Base-by-base conservation (phyloP, 1,140 invertebrate species). In the Araneus ventricosus region DNA sequence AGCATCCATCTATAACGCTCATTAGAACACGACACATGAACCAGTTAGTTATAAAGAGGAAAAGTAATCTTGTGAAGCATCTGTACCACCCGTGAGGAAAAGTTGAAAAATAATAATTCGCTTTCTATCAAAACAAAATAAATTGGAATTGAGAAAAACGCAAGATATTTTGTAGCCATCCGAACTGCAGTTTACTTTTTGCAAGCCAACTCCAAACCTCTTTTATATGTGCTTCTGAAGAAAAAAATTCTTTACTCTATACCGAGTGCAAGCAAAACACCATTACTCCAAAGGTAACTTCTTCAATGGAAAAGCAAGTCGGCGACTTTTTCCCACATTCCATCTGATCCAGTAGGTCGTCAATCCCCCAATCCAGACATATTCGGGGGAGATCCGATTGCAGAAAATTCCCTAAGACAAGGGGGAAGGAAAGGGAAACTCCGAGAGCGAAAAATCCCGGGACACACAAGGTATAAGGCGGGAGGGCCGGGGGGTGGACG, bases 391-490 rank as follows among this genome's bases (percentile, higher is more conserved):
- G 45, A 52, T 52, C 45, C 45, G 45, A 52, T 52, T 52, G 45
- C 45, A 75, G 70, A 90, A 79, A 90, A 79, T 57, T 90, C 88
- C 88, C 88, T 37, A 80, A 22, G 27, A 57, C 37, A 37, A 34
- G 70, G 88, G 67, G 41, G 57, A 70, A 8, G 37, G 63, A 41
- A 34, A 37, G 85, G 30, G 85, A 59, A 61, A 80, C 39, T 80
- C 75, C 34, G 75, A 80, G 22, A n/a, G 39, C 45, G 39, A 85
- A 85, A 85, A 88, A 88, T 88, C 87, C 87, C 87, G 87, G 87
- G 87, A 70, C 37, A 37, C 27, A 61, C 27, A n/a, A 70, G 37
- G 63, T 61, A 39, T 37, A 45, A 52, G 39, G 41, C 24, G 61
- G 63, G 37, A 75, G 59, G 41, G 37, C 34, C 8, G 24, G 37